phyloP scores from a whole-genome alignment of 2,888 invertebrate genomes.

The Ceraclea dissimilis region DNA sequence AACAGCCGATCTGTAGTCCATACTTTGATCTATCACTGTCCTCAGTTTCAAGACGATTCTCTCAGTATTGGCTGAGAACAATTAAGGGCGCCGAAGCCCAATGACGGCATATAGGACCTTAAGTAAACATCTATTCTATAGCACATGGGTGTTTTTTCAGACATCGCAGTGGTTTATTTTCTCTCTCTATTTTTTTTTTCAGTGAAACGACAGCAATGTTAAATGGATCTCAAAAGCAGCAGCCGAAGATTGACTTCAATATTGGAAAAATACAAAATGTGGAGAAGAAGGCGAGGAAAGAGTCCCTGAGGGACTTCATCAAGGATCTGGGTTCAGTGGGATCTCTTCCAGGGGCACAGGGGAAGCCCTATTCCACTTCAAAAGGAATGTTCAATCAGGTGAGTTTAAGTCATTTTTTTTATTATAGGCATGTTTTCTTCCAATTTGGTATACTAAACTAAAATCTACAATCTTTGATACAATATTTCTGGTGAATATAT shows the following conservation, averaged over 20 bases:
- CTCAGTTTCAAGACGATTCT: too few species aligned
- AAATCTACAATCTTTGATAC: slow-evolving; percentile 5
- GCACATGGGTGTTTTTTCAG: too few species aligned
- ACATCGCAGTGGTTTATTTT: too few species aligned
- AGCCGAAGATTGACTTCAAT: slow-evolving; percentile 1
- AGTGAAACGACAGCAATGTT: slow-evolving; percentile 17
- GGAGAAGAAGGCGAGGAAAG: slow-evolving; percentile 41
- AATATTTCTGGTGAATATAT: too few species aligned
- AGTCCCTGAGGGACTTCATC: slow-evolving; percentile 44
- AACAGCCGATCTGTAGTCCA: too few species aligned
- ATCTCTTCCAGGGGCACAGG: slow-evolving; percentile 44
- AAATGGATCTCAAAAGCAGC: slow-evolving; percentile 5
- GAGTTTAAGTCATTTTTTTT: neutral
- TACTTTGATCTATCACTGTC: too few species aligned
- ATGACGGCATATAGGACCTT: too few species aligned
- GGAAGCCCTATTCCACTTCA: slow-evolving; percentile 42
- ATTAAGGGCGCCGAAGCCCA: too few species aligned
- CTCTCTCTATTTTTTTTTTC: slow-evolving; percentile 7
- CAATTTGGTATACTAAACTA: too few species aligned
- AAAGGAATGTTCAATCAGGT: slow-evolving; percentile 47
- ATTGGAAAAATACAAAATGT: slow-evolving; percentile 31
- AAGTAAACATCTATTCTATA: too few species aligned
- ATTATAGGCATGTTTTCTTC: neutral
- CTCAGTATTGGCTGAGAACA: too few species aligned
- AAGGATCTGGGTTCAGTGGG: slow-evolving; percentile 47